Evolutionary conservation across 2,888 invertebrate genomes (phyloP).

Genomic region (Acronicta leporina): DNA sequence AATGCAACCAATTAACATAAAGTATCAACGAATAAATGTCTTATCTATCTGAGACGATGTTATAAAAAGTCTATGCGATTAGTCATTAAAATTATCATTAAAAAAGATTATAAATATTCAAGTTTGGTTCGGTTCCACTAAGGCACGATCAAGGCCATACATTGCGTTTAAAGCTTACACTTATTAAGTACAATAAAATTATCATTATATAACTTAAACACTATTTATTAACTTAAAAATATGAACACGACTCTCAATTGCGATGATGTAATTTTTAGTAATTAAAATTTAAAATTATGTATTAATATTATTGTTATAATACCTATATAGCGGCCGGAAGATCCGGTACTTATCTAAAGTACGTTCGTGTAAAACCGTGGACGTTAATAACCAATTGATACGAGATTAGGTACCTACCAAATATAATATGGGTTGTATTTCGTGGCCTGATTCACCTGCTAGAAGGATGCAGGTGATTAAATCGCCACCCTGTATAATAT

Average conservation of each 20-base stretch:
- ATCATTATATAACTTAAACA: slow-evolving; percentile 37
- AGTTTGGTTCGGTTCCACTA: slow-evolving; percentile 87
- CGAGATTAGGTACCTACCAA: no score
- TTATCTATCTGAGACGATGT: slow-evolving; percentile 7
- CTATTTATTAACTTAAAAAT: slow-evolving; percentile 20
- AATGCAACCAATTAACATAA: no score
- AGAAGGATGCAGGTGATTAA: no score
- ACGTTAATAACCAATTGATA: no score
- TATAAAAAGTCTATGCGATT: slow-evolving; percentile 12
- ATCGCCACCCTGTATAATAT: no score
- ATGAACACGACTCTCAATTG: slow-evolving; percentile 12
- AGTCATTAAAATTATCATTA: slow-evolving; percentile 42
- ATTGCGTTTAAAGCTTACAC: slow-evolving; percentile 83
- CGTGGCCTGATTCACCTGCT: no score
- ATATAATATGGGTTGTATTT: no score
- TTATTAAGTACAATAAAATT: slow-evolving; percentile 42
- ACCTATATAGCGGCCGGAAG: no score
- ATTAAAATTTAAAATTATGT: neutral
- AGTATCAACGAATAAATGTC: slow-evolving; percentile 25
- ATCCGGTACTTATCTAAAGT: no score
- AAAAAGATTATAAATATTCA: slow-evolving; percentile 66
- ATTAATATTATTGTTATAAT: no score
- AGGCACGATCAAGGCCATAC: slow-evolving; percentile 84
- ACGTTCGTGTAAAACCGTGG: no score
- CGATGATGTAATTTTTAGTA: neutral